A percentile compares a stretch with the other conserved stretches of the same genome.
Evolutionary conservation across 1,140 invertebrate genomes (phyloP).

Genomic region (Mamestra configurata): DNA sequence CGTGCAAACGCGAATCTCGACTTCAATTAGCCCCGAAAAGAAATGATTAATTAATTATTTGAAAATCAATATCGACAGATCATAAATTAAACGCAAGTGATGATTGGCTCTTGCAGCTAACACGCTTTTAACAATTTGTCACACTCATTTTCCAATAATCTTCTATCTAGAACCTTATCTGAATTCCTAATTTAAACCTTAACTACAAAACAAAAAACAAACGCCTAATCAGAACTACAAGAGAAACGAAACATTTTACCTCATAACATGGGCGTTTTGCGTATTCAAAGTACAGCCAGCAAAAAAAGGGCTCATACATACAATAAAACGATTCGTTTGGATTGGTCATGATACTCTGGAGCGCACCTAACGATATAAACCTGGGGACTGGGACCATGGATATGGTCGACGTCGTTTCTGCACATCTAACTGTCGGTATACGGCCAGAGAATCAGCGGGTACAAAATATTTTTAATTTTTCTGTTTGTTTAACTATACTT

Average conservation of each 20-base stretch:
- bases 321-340: slow-evolving; percentile 65
- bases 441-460: slow-evolving; percentile 47
- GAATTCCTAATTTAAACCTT: too few species aligned
- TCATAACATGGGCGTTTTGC: slow-evolving; percentile 7
- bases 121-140: too few species aligned
- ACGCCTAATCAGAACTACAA: not conserved
- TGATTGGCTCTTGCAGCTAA: too few species aligned
- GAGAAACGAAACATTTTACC: not conserved
- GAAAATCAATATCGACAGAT: too few species aligned
- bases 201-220: not conserved
- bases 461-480: not conserved
- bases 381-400: slow-evolving; percentile 59
- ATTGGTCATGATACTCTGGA: slow-evolving; percentile 62
- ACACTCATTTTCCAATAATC: too few species aligned
- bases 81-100: too few species aligned
- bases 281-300: slow-evolving; percentile 35
- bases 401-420: slow-evolving; percentile 61
- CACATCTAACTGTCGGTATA: slow-evolving; percentile 59
- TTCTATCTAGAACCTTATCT: too few species aligned
- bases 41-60: too few species aligned
- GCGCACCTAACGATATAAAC: slow-evolving; percentile 66
- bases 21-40: too few species aligned
- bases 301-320: slow-evolving; percentile 58
- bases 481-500: not conserved
- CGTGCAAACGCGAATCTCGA: too few species aligned